Evolutionary conservation across 2,888 invertebrate genomes (phyloP).

Genomic region (Physocephala rufipes): DNA sequence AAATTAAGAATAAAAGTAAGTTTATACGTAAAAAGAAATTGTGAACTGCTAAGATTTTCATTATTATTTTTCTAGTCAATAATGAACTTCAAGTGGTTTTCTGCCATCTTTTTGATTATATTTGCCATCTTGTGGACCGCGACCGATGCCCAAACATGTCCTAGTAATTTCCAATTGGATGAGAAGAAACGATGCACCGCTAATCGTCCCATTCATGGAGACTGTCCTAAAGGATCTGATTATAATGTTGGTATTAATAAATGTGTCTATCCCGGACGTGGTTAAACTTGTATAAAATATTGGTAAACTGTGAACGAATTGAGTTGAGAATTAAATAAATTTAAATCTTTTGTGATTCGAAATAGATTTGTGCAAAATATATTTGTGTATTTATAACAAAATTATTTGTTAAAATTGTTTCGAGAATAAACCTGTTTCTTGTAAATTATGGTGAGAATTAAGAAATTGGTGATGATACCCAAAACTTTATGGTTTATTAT

Average conservation of each 20-base stretch:
- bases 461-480: too few species aligned
- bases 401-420: too few species aligned
- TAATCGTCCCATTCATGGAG: slow-evolving; percentile 57
- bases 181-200: slow-evolving; percentile 47
- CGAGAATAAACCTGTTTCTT: too few species aligned
- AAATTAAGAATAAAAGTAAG: neutral
- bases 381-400: too few species aligned
- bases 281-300: neutral
- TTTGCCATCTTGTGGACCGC: slow-evolving; percentile 51
- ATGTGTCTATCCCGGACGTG: slow-evolving; percentile 50
- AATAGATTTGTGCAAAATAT: too few species aligned
- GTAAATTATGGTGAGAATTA: too few species aligned
- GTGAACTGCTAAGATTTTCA: neutral
- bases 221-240: slow-evolving; percentile 55
- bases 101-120: slow-evolving; percentile 55
- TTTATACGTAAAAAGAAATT: neutral
- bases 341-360: too few species aligned
- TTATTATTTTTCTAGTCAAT: slow-evolving; percentile 31
- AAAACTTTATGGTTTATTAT: too few species aligned
- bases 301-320: too few species aligned
- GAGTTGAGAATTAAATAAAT: too few species aligned
- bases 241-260: slow-evolving; percentile 55
- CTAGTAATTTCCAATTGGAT: slow-evolving; percentile 47
- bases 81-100: slow-evolving; percentile 57
- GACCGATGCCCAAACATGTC: slow-evolving; percentile 52